Base-by-base conservation (phyloP, 2,797 vertebrate species). In the Tragopan temminckii region DNA sequence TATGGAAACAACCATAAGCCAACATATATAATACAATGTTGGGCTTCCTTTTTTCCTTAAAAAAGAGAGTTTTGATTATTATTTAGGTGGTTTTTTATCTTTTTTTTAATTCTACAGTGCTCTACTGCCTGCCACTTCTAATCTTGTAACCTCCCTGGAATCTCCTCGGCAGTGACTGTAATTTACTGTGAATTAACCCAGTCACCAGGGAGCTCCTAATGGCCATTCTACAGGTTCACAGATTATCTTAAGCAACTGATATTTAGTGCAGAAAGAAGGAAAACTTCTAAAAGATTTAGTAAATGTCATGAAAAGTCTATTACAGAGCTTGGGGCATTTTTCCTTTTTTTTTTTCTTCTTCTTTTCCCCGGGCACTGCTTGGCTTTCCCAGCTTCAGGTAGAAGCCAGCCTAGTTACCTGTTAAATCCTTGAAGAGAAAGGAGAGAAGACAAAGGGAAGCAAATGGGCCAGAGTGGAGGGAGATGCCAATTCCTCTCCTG, bases 191-290 rank as follows among this genome's bases (percentile, higher is more conserved):
- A 97, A 97, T 97, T 97, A 97, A 95, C 94, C 91, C 75, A 91
- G 96, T 92, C 97, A 96, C 95, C 95, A 87, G 96, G 96, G 95
- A 97, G 93, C 84, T 94, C 94, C 92, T 97, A 97, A 97, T 97
- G 95, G 95, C 81, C 50, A 0, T 90, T 95, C 97, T 95, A 85
- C 94, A 96, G 94, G 89, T 97, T 95, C 18, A 1, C 89, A 95
- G 94, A 97, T 97, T 95, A 97, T 97, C 88, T 93, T 95, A 95
- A 96, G 92, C 88, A 97, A 96, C 93, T 69, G 89, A 95, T 96
- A 97, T 96, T 97, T 96, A 97, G 95, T 91, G 83, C 77, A 94
- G 86, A 97, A 96, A 94, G 88, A 93, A 78, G 70, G 58, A 91
- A 93, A 95, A 95, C 88, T 96, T 96, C 76, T 86, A 70, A 96